phyloP scores from a whole-genome alignment of 2,888 invertebrate genomes.

The Spodoptera picta region DNA sequence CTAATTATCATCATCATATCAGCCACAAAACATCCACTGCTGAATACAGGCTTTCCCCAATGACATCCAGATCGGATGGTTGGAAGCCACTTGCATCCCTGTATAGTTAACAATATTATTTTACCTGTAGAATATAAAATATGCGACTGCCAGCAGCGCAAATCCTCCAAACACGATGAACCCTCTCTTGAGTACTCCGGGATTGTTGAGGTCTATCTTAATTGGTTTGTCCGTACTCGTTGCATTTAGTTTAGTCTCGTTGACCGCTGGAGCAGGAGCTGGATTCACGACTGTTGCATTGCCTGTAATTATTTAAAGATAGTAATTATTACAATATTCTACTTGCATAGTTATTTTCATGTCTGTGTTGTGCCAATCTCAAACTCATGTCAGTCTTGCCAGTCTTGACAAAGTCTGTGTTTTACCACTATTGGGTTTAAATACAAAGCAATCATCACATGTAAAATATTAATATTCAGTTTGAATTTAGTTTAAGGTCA shows the following conservation, averaged over 20 bases:
- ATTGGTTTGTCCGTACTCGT: slow-evolving; percentile 52
- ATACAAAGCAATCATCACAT: too few relatives aligned
- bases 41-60: too few relatives aligned
- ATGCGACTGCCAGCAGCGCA: slow-evolving; percentile 78
- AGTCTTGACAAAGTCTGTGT: too few relatives aligned
- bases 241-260: slow-evolving; percentile 21
- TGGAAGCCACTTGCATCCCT: not conserved
- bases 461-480: too few relatives aligned
- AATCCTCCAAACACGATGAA: slow-evolving; percentile 85
- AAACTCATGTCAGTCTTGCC: too few relatives aligned
- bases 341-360: too few relatives aligned
- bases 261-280: not conserved
- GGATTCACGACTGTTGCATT: slow-evolving; percentile 2
- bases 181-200: slow-evolving; percentile 82
- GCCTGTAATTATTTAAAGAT: slow-evolving; percentile 24
- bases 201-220: slow-evolving; percentile 72
- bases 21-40: too few relatives aligned
- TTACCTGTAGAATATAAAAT: slow-evolving; percentile 85
- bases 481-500: too few relatives aligned
- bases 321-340: slow-evolving; percentile 1
- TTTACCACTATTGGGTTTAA: too few relatives aligned
- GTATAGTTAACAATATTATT: too few relatives aligned
- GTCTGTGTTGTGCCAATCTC: too few relatives aligned
- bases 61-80: not conserved
- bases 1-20: too few relatives aligned